A percentile compares a stretch with the other conserved stretches of the same genome.
Evolutionary conservation across 2,113 vertebrate species (phyloP).

Genomic region (Pluvialis apricaria): DNA sequence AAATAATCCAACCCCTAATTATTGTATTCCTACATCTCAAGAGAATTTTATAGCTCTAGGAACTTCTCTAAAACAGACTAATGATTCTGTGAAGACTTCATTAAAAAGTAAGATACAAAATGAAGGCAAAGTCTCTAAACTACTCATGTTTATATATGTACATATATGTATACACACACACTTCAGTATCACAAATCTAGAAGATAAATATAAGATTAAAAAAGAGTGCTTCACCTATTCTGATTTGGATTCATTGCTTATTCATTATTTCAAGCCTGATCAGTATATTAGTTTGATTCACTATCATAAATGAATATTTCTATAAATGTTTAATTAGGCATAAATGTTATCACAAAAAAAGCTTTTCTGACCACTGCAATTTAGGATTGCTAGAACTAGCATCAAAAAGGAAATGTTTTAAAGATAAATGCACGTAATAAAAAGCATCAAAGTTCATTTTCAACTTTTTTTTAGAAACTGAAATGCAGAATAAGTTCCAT

Average conservation of each 20-base stretch:
- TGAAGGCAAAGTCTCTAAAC: background rate
- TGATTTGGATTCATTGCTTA: background rate
- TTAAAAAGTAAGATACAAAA: background rate
- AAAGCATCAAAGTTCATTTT: background rate
- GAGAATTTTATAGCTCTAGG: background rate
- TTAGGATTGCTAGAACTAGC: background rate
- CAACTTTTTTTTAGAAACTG: background rate
- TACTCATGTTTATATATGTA: background rate
- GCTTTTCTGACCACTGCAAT: background rate
- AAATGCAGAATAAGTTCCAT: background rate
- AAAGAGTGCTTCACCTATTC: background rate
- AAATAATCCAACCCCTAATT: background rate
- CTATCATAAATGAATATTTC: background rate
- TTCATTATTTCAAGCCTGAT: background rate
- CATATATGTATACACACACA: rapidly evolving
- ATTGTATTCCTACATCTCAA: background rate
- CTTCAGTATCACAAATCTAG: background rate
- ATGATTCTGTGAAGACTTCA: background rate
- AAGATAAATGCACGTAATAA: background rate
- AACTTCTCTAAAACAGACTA: background rate
- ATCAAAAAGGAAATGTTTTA: background rate
- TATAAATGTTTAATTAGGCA: background rate
- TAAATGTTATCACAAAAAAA: background rate
- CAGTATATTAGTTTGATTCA: background rate
- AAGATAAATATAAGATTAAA: background rate